A percentile compares a stretch with the other conserved stretches of the same genome.
phyloP scores from a whole-genome alignment of 2,797 vertebrate genomes.

The Muraenolepis orangiensis region DNA sequence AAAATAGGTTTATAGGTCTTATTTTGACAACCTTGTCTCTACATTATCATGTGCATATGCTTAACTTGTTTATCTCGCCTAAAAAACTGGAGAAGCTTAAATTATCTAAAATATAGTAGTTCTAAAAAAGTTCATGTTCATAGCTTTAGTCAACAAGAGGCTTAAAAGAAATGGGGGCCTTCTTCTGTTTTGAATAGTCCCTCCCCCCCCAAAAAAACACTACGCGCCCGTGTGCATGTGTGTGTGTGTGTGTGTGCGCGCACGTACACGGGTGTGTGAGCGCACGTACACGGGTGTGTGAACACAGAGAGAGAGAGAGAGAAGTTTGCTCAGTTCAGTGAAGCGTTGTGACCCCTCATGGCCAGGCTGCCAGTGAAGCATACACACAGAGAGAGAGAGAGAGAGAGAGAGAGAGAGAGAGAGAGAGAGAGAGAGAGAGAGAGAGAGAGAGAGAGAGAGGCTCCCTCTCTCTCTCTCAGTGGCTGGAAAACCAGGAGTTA shows the following conservation, averaged over 20 bases:
- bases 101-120: neutral
- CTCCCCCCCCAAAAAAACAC: neutral
- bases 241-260: neutral
- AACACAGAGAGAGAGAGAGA: neutral
- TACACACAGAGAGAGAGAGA: slow-evolving; percentile 42
- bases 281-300: neutral
- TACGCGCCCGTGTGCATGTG: neutral
- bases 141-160: neutral
- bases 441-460: slow-evolving; percentile 39
- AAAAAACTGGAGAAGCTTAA: too few relatives aligned
- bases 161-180: neutral
- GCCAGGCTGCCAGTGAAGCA: slow-evolving; percentile 59
- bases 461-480: slow-evolving; percentile 36
- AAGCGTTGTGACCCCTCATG: slow-evolving; percentile 68
- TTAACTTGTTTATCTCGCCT: neutral
- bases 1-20: neutral
- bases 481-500: slow-evolving; percentile 32
- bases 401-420: slow-evolving; percentile 34
- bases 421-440: slow-evolving; percentile 40
- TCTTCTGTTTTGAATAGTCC: neutral
- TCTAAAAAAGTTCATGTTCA: neutral
- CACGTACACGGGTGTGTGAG: too few relatives aligned
- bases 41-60: neutral
- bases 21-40: neutral
- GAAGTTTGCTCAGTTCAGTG: slow-evolving; percentile 68